Evolutionary conservation across 1,140 invertebrate genomes (phyloP).

Genomic region (Drosophila cardini): DNA sequence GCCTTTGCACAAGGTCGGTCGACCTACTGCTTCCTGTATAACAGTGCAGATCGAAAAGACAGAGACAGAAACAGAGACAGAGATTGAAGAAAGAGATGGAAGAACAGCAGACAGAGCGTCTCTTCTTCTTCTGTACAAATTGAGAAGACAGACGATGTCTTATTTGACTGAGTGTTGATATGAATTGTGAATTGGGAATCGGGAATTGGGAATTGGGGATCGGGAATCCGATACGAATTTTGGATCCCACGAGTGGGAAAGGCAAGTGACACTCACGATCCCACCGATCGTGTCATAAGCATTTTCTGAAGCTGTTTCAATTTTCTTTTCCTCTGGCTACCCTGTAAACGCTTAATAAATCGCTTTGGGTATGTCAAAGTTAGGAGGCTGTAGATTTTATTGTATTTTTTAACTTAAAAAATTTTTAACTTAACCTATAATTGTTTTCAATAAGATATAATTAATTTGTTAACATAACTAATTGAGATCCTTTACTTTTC

Average conservation of each 20-base stretch:
- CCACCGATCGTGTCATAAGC: constrained; percentile 61
- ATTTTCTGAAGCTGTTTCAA: constrained; percentile 35
- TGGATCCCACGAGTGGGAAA: constrained; percentile 42
- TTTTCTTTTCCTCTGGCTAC: neutral
- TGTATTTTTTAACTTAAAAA: too few relatives aligned
- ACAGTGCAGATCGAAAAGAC: neutral
- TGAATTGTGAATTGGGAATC: constrained; percentile 29
- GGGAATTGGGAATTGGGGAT: neutral
- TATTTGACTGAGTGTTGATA: constrained; percentile 45
- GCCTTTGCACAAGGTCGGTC: constrained; percentile 48
- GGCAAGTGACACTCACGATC: constrained; percentile 54
- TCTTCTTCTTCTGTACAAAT: too few relatives aligned
- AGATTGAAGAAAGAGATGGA: neutral
- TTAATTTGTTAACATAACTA: too few relatives aligned
- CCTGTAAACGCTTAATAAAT: neutral
- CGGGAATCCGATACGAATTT: constrained; percentile 9
- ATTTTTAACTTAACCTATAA: too few relatives aligned
- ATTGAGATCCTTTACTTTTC: too few relatives aligned
- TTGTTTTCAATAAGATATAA: too few relatives aligned
- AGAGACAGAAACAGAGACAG: neutral
- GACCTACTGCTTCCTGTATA: constrained; percentile 33
- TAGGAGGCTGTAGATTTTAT: neutral
- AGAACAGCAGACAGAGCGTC: neutral
- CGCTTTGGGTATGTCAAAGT: neutral
- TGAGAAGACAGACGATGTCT: constrained; percentile 16